A percentile compares a stretch with the other conserved stretches of the same genome.
phyloP scores from a whole-genome alignment of 2,888 invertebrate species.

The Macrophya alboannulata region DNA sequence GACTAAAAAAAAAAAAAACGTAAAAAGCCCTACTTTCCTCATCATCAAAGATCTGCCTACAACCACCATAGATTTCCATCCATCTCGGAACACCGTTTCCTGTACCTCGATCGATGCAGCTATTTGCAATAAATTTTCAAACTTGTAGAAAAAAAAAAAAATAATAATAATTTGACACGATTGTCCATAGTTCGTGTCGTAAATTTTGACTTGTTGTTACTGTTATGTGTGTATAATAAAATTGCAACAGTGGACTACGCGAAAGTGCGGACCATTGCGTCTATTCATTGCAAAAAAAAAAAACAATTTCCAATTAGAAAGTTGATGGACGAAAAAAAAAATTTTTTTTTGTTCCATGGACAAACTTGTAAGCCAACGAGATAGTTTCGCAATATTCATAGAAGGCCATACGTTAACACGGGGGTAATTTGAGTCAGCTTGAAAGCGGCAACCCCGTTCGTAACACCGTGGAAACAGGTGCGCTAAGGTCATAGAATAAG shows the following conservation, averaged over 20 bases:
- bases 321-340: background rate
- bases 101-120: background rate
- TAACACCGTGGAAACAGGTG: slow-evolving; percentile 28
- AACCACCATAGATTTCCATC: background rate
- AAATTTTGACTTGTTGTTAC: background rate
- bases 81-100: background rate
- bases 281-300: background rate
- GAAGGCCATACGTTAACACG: background rate
- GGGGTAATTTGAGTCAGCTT: slow-evolving; percentile 14
- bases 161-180: no score
- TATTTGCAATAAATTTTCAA: no score
- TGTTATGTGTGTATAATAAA: background rate
- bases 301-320: slow-evolving; percentile 16
- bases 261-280: background rate
- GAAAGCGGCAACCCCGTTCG: background rate
- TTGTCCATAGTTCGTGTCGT: background rate
- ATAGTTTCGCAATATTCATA: background rate
- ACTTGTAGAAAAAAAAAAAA: background rate
- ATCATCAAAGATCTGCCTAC: slow-evolving; percentile 8
- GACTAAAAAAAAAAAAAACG: background rate
- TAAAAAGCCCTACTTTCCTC: background rate
- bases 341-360: background rate
- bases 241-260: background rate
- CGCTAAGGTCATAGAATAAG: slow-evolving; percentile 27
- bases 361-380: background rate